These are phyloP conservation scores for Belonocnema kinseyi DNA, from an alignment of 1,140 invertebrate species.

Conservation along the genomic window DNA sequence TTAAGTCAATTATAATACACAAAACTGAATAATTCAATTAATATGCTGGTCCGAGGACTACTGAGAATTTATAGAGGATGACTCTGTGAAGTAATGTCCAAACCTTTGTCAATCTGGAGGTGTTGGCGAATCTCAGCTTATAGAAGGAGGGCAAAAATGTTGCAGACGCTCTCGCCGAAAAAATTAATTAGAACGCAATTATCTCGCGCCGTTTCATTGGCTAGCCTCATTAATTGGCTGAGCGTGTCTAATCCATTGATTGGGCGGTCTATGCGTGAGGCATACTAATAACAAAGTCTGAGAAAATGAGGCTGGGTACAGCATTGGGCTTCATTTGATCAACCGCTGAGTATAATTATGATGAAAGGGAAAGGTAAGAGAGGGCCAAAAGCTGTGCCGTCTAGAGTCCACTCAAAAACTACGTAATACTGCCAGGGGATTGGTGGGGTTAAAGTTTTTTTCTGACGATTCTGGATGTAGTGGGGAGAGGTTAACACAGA, in stretches of 20 bases:
- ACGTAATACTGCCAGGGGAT: too few species aligned
- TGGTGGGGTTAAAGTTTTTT: too few species aligned
- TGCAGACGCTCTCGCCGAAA: constrained; percentile 34
- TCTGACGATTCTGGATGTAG: too few species aligned
- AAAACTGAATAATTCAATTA: constrained; percentile 4
- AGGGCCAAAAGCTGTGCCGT: constrained; percentile 35
- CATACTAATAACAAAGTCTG: constrained; percentile 39
- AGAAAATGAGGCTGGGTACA: not conserved
- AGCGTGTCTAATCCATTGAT: constrained; percentile 60
- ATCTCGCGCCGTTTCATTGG: constrained; percentile 50
- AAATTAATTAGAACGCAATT: constrained; percentile 61
- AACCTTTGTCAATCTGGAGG: constrained; percentile 39
- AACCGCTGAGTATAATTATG: constrained; percentile 52
- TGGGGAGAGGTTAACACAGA: too few species aligned
- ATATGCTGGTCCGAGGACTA: not conserved
- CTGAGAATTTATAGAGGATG: constrained; percentile 5
- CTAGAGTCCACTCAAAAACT: not conserved
- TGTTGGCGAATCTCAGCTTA: not conserved
- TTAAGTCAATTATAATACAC: constrained; percentile 8
- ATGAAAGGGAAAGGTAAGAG: constrained; percentile 42
- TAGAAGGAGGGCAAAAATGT: constrained; percentile 25
- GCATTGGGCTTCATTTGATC: constrained; percentile 38
- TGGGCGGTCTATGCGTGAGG: constrained; percentile 52
- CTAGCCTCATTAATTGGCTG: constrained; percentile 54
- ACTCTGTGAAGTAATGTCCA: constrained; percentile 17